Conservation (phyloP, 2,797 vertebrate genomes). For the Clamator glandarius region DNA sequence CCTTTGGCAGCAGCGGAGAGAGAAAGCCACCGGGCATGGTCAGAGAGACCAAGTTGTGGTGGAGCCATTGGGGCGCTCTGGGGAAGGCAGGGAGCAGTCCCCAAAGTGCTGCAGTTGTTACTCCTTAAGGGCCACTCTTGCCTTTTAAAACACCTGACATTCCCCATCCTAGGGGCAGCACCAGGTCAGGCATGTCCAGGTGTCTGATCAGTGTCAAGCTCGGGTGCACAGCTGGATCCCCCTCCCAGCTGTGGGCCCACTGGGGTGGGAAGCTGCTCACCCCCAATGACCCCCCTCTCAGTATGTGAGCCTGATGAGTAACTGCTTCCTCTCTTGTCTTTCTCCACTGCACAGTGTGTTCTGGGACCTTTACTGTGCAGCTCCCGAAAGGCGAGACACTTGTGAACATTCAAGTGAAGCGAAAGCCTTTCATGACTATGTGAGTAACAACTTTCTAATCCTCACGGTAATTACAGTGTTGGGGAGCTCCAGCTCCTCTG, state of each 20-base stretch:
- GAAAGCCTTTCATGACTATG: constrained; percentile 99
- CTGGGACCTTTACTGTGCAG: constrained; percentile 99
- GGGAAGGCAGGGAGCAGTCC: not conserved
- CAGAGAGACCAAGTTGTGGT: not conserved
- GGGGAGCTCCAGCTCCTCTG: constrained; percentile 62
- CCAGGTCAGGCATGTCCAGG: not conserved
- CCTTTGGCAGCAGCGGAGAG: not conserved
- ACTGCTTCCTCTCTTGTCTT: not conserved
- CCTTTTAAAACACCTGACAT: accelerated
- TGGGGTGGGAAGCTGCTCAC: not conserved
- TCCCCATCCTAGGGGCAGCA: accelerated
- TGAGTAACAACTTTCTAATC: constrained; percentile 86
- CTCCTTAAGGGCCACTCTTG: not conserved
- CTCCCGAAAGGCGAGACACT: constrained; percentile 97
- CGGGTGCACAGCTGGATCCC: not conserved
- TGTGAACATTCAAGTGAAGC: constrained; percentile 99
- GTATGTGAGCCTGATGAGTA: not conserved
- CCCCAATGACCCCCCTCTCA: not conserved
- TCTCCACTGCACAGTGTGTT: constrained; percentile 86
- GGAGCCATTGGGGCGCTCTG: not conserved
- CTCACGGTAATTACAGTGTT: constrained; percentile 70
- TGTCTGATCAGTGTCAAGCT: accelerated
- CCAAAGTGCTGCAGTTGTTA: not conserved
- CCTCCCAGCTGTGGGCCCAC: accelerated
- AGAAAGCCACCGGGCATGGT: too few relatives aligned